Evolutionary conservation across 2,113 vertebrate genomes (phyloP).

Genomic region (Tenrec ecaudatus): DNA sequence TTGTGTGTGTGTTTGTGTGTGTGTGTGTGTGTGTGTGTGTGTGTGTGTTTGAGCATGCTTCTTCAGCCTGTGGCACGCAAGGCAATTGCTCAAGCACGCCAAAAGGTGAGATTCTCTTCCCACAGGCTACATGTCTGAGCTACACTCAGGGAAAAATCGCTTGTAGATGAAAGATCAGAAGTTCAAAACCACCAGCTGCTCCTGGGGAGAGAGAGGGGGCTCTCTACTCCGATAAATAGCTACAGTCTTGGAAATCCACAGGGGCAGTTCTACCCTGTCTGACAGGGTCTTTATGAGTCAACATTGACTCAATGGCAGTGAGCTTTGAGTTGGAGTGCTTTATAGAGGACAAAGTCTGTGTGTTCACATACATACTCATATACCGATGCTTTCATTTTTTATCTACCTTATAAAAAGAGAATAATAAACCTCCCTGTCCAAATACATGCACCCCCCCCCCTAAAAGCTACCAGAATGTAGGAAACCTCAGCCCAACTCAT

Average conservation of each 20-base stretch:
- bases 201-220: too few species aligned
- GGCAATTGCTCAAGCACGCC: neutral
- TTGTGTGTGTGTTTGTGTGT: neutral
- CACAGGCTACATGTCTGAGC: neutral
- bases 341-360: neutral
- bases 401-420: neutral
- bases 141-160: neutral
- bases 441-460: neutral
- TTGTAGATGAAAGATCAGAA: neutral
- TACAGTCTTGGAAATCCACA: too few species aligned
- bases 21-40: neutral
- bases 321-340: neutral
- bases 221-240: neutral
- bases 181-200: too few species aligned
- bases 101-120: neutral
- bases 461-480: too few species aligned
- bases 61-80: neutral
- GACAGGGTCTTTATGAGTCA: too few species aligned
- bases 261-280: too few species aligned
- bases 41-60: neutral
- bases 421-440: neutral
- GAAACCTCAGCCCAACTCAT: neutral
- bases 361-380: neutral
- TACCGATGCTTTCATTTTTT: neutral
- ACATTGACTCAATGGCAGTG: too few species aligned